phyloP scores from a whole-genome alignment of 2,888 invertebrate species.

The Phragmatobia fuliginosa region DNA sequence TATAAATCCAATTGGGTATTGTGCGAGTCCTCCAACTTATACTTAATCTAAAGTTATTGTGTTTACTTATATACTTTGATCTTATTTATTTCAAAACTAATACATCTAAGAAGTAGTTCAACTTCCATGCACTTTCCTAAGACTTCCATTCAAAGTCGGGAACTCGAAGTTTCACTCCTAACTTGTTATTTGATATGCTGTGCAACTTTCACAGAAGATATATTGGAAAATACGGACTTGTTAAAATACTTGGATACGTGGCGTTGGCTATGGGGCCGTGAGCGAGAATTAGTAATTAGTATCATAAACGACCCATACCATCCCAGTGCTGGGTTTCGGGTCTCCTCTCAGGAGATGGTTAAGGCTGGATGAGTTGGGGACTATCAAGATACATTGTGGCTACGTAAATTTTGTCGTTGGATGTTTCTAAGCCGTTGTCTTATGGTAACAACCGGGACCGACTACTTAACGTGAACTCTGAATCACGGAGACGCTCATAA shows the following conservation, averaged over 20 bases:
- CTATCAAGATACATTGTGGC: too few species aligned
- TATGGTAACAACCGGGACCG: too few species aligned
- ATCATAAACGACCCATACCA: too few species aligned
- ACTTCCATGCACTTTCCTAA: constrained; percentile 1
- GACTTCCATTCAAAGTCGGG: background rate
- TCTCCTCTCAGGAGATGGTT: too few species aligned
- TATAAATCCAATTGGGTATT: background rate
- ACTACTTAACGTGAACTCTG: too few species aligned
- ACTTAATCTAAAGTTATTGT: background rate
- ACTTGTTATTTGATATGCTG: constrained; percentile 19
- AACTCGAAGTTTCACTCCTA: constrained; percentile 16
- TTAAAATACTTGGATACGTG: background rate
- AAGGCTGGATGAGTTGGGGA: too few species aligned
- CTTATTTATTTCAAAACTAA: constrained; percentile 13
- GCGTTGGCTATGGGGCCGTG: background rate
- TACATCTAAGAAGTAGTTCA: constrained; percentile 11
- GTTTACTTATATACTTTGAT: background rate
- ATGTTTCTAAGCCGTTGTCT: too few species aligned
- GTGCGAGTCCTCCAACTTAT: background rate
- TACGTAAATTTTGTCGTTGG: too few species aligned
- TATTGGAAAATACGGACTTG: constrained; percentile 9
- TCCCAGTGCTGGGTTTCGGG: too few species aligned
- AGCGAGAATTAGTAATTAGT: background rate
- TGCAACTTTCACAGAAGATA: constrained; percentile 7
- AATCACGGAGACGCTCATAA: too few species aligned